Percentiles rank a stretch among this genome's conserved stretches.
phyloP scores from a whole-genome alignment of 2,113 vertebrate genomes.

The Sitta europaea region DNA sequence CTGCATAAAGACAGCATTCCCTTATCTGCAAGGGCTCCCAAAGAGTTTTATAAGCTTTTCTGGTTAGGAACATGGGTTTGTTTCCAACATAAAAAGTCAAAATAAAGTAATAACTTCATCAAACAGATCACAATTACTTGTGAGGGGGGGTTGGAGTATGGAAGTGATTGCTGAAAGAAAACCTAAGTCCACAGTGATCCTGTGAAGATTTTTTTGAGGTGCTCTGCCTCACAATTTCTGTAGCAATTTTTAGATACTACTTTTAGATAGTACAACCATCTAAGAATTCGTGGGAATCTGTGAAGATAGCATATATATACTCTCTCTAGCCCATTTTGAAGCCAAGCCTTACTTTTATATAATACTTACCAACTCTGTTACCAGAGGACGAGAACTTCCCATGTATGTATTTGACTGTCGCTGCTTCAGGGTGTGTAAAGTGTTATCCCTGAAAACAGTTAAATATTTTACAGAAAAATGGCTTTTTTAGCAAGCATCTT shows the following conservation, averaged over 20 bases:
- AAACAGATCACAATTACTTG: not conserved
- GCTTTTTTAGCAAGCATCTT: not conserved
- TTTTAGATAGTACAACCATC: not conserved
- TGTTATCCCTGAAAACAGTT: slow-evolving; percentile 89
- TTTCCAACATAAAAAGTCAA: not conserved
- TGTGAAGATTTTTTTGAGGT: not conserved
- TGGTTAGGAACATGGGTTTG: not conserved
- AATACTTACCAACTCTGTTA: slow-evolving; percentile 89
- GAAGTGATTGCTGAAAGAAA: not conserved
- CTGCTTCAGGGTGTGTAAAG: slow-evolving; percentile 86
- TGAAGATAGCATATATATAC: not conserved
- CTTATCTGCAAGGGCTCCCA: not conserved
- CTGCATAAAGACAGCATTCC: not conserved
- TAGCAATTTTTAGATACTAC: not conserved
- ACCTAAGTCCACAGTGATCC: not conserved
- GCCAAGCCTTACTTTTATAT: not conserved
- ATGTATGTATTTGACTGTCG: slow-evolving; percentile 71
- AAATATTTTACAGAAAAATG: not conserved
- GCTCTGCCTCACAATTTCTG: not conserved
- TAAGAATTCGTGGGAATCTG: not conserved
- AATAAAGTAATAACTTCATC: not conserved
- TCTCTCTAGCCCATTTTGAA: not conserved
- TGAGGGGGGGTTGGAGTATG: accelerated
- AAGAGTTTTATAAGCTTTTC: not conserved
- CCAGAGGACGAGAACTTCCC: slow-evolving; percentile 82